These are phyloP conservation scores for Betta splendens DNA, from an alignment of 2,797 vertebrate species.

Conservation along the genomic window DNA sequence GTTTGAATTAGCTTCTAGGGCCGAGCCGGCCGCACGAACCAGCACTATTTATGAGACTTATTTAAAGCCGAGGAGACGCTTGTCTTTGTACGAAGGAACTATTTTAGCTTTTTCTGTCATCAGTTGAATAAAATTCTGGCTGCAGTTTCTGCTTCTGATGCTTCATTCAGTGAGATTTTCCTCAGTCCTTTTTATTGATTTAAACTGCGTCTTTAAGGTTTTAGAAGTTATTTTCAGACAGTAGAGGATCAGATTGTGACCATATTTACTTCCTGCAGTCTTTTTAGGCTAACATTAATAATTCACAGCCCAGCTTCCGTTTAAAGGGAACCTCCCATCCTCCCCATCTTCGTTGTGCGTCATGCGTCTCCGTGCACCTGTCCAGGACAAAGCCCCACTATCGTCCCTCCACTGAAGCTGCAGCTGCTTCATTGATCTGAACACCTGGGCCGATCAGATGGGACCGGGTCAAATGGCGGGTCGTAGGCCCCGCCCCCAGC, in stretches of 20 bases:
- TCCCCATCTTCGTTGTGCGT: too few relatives aligned
- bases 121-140: slow-evolving; percentile 16
- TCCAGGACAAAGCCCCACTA: slow-evolving; percentile 36
- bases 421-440: slow-evolving; percentile 40
- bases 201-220: too few relatives aligned
- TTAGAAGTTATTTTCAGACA: too few relatives aligned
- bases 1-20: not conserved
- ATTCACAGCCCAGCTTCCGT: too few relatives aligned
- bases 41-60: slow-evolving; percentile 20
- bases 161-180: not conserved
- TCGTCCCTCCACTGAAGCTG: slow-evolving; percentile 40
- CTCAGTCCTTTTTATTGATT: too few relatives aligned
- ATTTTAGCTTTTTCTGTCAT: not conserved
- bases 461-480: slow-evolving; percentile 41
- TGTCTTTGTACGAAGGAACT: not conserved
- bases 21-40: not conserved
- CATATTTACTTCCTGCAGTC: too few relatives aligned
- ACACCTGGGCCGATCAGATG: slow-evolving; percentile 48
- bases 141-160: not conserved
- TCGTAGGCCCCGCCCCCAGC: slow-evolving; percentile 33
- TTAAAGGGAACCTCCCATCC: too few relatives aligned
- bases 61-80: too few relatives aligned
- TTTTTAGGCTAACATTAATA: too few relatives aligned
- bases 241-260: too few relatives aligned
- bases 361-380: slow-evolving; percentile 33